Evolutionary conservation across 1,140 invertebrate species (phyloP).

Genomic region (Drepana arcuata): DNA sequence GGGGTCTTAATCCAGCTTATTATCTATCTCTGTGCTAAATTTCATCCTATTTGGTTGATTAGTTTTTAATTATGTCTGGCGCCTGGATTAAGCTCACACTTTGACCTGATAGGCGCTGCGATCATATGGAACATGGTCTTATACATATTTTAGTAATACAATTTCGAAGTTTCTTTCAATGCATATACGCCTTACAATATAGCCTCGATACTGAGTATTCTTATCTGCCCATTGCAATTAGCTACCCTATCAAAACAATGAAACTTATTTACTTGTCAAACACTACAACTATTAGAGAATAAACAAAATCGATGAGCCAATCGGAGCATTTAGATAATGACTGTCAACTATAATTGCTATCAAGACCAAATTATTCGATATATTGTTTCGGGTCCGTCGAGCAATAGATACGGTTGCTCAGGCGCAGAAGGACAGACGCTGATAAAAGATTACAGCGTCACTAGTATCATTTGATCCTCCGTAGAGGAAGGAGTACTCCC

Average conservation of each 20-base stretch:
- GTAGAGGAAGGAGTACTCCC: slow-evolving; percentile 30
- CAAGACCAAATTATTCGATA: slow-evolving; percentile 32
- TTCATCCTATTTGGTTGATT: no score
- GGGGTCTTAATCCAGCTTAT: no score
- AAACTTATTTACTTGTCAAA: slow-evolving; percentile 38
- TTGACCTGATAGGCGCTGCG: no score
- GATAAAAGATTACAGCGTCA: slow-evolving; percentile 59
- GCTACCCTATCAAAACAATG: slow-evolving; percentile 35
- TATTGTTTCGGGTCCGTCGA: slow-evolving; percentile 23
- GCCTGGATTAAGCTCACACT: background rate
- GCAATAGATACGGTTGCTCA: slow-evolving; percentile 25
- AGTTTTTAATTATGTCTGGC: background rate
- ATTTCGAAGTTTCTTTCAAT: no score
- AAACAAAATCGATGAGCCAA: slow-evolving; percentile 53
- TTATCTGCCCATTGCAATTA: background rate
- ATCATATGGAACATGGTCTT: no score
- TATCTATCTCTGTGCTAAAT: no score
- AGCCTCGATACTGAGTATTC: background rate
- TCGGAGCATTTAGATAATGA: slow-evolving; percentile 58
- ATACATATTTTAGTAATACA: no score
- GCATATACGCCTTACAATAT: background rate
- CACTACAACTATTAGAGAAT: slow-evolving; percentile 30
- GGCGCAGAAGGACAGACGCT: slow-evolving; percentile 31
- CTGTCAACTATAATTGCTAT: slow-evolving; percentile 31
- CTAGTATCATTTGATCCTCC: slow-evolving; percentile 51